Conservation (phyloP, 2,797 vertebrate species). For the Caiman crocodilus region DNA sequence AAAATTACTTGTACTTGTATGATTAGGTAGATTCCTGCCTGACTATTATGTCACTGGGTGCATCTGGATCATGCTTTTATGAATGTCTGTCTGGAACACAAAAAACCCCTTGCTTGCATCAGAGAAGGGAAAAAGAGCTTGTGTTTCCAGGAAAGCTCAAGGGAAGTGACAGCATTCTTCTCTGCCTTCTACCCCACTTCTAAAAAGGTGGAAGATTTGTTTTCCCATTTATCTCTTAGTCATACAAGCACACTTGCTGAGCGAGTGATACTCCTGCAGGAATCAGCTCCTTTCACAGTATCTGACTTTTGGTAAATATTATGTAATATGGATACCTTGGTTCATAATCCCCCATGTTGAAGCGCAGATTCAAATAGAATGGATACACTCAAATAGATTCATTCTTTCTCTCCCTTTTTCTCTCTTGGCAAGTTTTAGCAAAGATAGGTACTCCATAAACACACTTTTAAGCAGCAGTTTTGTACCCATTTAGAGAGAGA, state of each 20-base stretch:
- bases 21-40: background rate
- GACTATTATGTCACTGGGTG: background rate
- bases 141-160: background rate
- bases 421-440: no score
- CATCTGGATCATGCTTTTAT: background rate
- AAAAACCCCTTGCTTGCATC: background rate
- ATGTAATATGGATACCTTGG: background rate
- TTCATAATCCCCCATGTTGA: rapidly evolving
- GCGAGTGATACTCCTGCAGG: background rate
- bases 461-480: no score
- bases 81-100: background rate
- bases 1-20: slow-evolving; percentile 7
- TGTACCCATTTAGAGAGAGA: no score
- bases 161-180: background rate
- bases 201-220: background rate
- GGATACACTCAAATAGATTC: no score
- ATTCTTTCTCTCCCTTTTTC: no score
- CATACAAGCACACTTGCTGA: background rate
- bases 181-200: no score
- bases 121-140: background rate
- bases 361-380: background rate
- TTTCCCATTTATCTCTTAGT: background rate
- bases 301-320: background rate
- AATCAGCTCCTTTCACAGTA: background rate
- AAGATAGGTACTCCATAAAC: no score